phyloP scores from a whole-genome alignment of 2,113 vertebrate species.

The Brachyhypopomus gauderio region DNA sequence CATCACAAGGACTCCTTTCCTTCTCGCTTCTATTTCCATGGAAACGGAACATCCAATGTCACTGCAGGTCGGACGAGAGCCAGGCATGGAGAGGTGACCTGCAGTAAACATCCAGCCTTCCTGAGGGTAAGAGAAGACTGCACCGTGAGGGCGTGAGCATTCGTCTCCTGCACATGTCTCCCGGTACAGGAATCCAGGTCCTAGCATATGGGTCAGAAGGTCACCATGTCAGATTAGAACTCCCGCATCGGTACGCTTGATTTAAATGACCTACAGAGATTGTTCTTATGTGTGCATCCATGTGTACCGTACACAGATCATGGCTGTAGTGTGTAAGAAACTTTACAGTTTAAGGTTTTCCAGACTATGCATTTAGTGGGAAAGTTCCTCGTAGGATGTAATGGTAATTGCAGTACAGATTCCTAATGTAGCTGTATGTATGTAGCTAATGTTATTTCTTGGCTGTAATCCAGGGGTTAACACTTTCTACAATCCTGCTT shows the following conservation, averaged over 20 bases:
- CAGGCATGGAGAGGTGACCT: slow-evolving; percentile 65
- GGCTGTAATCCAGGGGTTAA: no score
- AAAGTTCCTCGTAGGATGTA: not conserved
- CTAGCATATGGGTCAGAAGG: no score
- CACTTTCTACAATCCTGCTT: not conserved
- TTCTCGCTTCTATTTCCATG: slow-evolving; percentile 88
- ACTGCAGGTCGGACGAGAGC: slow-evolving; percentile 74
- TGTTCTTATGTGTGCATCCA: no score
- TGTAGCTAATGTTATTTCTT: no score
- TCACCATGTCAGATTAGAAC: no score
- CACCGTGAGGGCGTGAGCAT: not conserved
- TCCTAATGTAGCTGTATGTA: not conserved
- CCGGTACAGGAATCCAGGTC: no score
- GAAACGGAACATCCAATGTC: slow-evolving; percentile 84
- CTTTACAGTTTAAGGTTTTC: no score
- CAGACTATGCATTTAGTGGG: not conserved
- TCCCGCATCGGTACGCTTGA: no score
- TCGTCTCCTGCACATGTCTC: not conserved
- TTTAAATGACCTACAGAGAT: no score
- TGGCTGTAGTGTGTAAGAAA: no score
- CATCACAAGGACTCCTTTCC: slow-evolving; percentile 80
- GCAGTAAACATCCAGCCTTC: slow-evolving; percentile 79
- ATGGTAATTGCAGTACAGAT: not conserved
- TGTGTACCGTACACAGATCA: no score
- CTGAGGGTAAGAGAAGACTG: slow-evolving; percentile 81